A percentile compares a stretch with the other conserved stretches of the same genome.
phyloP scores from a whole-genome alignment of 2,113 vertebrate species.

The Oxyruncus cristatus region DNA sequence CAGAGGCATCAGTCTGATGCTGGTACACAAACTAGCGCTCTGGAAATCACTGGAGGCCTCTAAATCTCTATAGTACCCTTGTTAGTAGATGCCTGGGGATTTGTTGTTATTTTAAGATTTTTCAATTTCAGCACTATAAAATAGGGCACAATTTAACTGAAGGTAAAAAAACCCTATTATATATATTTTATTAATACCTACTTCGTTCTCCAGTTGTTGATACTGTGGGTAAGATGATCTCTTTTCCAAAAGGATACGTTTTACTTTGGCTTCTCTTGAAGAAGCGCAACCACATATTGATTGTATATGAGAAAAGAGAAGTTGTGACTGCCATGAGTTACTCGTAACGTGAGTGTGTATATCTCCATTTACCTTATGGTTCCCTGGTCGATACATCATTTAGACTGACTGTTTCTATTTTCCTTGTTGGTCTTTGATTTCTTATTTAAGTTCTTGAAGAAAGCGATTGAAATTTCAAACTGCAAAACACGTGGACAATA shows the following conservation, averaged over 20 bases:
- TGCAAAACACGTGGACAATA: background rate
- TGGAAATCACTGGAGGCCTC: slow-evolving; percentile 32
- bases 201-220: background rate
- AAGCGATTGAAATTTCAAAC: background rate
- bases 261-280: background rate
- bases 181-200: slow-evolving; percentile 30
- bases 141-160: slow-evolving; percentile 37
- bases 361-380: slow-evolving; percentile 43
- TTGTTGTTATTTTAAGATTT: slow-evolving; percentile 52
- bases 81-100: slow-evolving; percentile 37
- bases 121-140: slow-evolving; percentile 39
- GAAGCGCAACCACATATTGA: background rate
- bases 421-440: slow-evolving; percentile 38
- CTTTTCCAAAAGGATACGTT: background rate
- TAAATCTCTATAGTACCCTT: slow-evolving; percentile 28
- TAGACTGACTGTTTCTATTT: slow-evolving; percentile 50
- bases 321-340: background rate
- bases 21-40: background rate
- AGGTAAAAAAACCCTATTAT: slow-evolving; percentile 18
- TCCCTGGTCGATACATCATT: slow-evolving; percentile 36
- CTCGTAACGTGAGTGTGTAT: background rate
- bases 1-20: background rate
- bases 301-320: background rate
- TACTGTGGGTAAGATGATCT: background rate
- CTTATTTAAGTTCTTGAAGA: slow-evolving; percentile 40